A percentile compares a stretch with the other conserved stretches of the same genome.
Conservation (phyloP, 2,888 invertebrate species). For the Megalurothrips usitatus region DNA sequence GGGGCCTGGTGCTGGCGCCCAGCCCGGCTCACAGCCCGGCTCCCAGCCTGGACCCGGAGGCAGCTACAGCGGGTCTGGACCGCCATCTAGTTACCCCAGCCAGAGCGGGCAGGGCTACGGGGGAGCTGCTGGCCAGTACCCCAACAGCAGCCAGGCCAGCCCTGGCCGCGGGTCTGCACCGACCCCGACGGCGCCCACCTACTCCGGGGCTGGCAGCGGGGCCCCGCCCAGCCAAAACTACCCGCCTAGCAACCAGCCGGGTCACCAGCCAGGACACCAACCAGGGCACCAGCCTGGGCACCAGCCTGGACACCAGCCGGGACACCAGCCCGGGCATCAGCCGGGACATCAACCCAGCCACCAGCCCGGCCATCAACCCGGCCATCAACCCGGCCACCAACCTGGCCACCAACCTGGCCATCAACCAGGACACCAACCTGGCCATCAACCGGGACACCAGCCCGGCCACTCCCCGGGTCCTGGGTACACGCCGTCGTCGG, state of each 20-base stretch:
- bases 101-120: not conserved
- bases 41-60: not conserved
- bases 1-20: not conserved
- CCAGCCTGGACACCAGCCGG: not conserved
- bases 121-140: not conserved
- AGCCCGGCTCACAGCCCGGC: conserved; percentile 5
- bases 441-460: not conserved
- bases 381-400: not conserved
- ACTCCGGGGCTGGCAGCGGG: not conserved
- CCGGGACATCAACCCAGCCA: not conserved
- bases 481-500: not conserved
- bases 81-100: not conserved
- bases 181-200: not conserved
- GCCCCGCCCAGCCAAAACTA: not conserved
- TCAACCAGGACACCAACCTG: not conserved
- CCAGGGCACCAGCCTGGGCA: not conserved
- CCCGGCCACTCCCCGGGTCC: not conserved
- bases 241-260: not conserved
- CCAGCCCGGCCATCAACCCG: not conserved
- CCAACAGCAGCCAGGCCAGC: conserved; percentile 5
- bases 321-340: not conserved
- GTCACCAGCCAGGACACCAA: not conserved
- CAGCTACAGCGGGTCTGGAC: conserved; percentile 18
- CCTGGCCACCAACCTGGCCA: not conserved
- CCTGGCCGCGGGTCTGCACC: not conserved